phyloP scores from a whole-genome alignment of 1,140 invertebrate species.

The Caerostris darwini region DNA sequence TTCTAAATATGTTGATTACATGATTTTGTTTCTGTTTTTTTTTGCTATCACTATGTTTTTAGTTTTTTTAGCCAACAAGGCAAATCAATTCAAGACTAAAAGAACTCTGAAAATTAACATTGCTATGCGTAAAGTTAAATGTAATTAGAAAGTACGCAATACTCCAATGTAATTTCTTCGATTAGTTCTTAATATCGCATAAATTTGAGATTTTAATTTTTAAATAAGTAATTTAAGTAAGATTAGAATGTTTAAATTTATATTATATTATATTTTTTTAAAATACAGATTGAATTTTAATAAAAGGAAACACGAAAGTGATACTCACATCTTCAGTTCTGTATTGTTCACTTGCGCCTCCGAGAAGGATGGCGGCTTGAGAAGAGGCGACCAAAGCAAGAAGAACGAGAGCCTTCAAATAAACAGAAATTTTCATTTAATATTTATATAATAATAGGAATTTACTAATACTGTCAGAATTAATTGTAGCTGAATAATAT shows the following conservation, averaged over 20 bases:
- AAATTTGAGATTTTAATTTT: not conserved
- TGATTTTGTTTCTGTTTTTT: too few relatives aligned
- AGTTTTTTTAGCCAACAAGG: too few relatives aligned
- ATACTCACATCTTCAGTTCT: conserved; percentile 78
- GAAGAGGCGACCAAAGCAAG: conserved; percentile 77
- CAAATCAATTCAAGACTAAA: too few relatives aligned
- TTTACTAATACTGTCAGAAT: not conserved
- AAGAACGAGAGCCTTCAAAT: conserved; percentile 67
- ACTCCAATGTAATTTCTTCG: too few relatives aligned
- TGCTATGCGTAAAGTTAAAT: too few relatives aligned
- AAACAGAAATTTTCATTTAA: not conserved
- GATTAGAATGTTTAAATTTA: too few relatives aligned
- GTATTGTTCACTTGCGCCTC: conserved; percentile 75
- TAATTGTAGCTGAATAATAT: not conserved
- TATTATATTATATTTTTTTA: too few relatives aligned
- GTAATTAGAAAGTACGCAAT: too few relatives aligned
- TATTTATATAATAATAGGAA: not conserved
- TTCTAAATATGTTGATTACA: too few relatives aligned
- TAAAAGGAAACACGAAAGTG: not conserved
- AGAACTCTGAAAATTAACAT: too few relatives aligned
- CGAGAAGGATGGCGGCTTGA: conserved; percentile 69
- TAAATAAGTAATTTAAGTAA: not conserved
- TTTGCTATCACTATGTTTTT: too few relatives aligned
- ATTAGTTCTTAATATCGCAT: not conserved
- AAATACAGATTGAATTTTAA: not conserved